Evolutionary conservation across 2,888 invertebrate species (phyloP).

Genomic region (Portevinia maculata): DNA sequence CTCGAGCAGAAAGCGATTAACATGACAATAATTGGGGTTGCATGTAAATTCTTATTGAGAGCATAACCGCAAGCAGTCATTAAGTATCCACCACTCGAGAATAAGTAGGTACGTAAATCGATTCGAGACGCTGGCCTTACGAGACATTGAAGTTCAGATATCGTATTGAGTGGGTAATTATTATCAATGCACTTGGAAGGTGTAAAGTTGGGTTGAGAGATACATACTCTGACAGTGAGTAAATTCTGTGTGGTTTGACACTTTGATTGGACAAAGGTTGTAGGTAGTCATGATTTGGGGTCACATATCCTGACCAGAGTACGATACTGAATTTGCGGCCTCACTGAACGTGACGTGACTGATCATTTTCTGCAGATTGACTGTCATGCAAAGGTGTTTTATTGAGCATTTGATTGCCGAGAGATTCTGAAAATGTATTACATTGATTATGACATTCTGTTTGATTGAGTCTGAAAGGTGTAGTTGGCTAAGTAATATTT

Average conservation of each 20-base stretch:
- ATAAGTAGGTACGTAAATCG: not conserved
- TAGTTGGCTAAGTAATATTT: too few species aligned
- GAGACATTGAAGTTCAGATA: too few species aligned
- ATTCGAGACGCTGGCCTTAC: too few species aligned
- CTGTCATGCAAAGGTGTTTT: too few species aligned
- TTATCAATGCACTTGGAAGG: slow-evolving; percentile 25
- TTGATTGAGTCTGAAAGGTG: too few species aligned
- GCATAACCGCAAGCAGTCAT: slow-evolving; percentile 47
- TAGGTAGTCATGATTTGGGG: slow-evolving; percentile 53
- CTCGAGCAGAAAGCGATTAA: slow-evolving; percentile 51
- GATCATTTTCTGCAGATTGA: slow-evolving; percentile 3
- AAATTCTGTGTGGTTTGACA: slow-evolving; percentile 37
- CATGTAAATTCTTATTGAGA: slow-evolving; percentile 63
- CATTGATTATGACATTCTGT: too few species aligned
- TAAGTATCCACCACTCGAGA: slow-evolving; percentile 16
- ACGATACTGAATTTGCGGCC: slow-evolving; percentile 46
- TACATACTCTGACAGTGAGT: not conserved
- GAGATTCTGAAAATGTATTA: too few species aligned
- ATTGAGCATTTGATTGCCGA: too few species aligned
- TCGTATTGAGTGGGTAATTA: slow-evolving; percentile 9
- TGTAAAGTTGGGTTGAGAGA: not conserved
- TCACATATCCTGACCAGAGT: slow-evolving; percentile 45
- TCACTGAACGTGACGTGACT: slow-evolving; percentile 51
- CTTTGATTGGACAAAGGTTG: slow-evolving; percentile 35
- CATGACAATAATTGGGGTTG: slow-evolving; percentile 65